Evolutionary conservation across 2,113 vertebrate species (phyloP), one percentile per base, ranked within the genome.

Genomic region (Cromileptes altivelis): DNA sequence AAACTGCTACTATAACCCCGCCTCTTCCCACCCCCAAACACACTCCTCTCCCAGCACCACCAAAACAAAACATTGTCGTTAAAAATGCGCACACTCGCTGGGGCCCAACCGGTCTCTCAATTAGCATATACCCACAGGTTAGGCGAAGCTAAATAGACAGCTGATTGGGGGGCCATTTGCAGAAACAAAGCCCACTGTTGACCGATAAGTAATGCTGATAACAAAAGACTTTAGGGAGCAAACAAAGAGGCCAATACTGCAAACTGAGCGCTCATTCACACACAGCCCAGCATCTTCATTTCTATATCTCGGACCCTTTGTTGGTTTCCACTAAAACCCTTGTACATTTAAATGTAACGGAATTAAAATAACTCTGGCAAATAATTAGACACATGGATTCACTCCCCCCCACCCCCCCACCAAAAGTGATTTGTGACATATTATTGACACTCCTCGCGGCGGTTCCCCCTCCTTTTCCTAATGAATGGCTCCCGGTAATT

Each of bases 101-200:
- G 94, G 92, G 92, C 92, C 93, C 96, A 92, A 92, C 88, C 86
- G 88, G 83, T 91, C 67, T 81, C 92, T 67, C 93, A 65, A 97
- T 98, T 97, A 97, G 95, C 97, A 97, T 97, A 97, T 95, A 95
- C 95, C 96, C 96, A 93, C 93, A 94, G 91, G 93, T 95, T 94
- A 93, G 89, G 81, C 85, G 81, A 91, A 94, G 95, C 96, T 97
- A 97, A 96, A 97, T 96, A 97, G 94, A 93, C 92, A 93, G 96
- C 96, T 97, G 97, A 97, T 97, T 97, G 96, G 97, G 96, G 96
- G 97, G 96, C 95, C 97, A 97, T 98, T 97, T 96, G 96, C 96
- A 94, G 96, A 97, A 95, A 99, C 97, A 99, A 99, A 99, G 97
- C 93, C 88, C 84, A 95, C 96, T 97, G 97, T 96, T 95, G 96